Conservation (phyloP, 2,888 invertebrate genomes). For the Antitype chi region DNA sequence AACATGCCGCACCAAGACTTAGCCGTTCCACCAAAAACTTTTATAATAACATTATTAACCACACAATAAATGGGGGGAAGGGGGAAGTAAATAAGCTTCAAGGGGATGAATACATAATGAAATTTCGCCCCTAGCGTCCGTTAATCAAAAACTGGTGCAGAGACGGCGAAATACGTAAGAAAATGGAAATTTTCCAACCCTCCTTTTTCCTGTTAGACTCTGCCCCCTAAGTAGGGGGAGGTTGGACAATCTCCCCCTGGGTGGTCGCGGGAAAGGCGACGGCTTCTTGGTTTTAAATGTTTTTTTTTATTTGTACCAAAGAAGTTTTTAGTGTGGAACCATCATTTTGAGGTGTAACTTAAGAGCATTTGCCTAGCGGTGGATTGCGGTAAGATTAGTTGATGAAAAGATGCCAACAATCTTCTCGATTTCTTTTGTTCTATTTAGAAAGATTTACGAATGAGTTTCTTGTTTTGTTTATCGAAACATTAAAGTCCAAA, state of each 20-base stretch:
- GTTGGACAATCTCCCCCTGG: conserved; percentile 81
- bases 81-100: conserved; percentile 83
- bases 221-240: conserved; percentile 71
- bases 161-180: conserved; percentile 88
- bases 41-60: conserved; percentile 72
- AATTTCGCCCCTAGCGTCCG: conserved; percentile 88
- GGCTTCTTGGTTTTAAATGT: conserved; percentile 60
- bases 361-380: too few species aligned
- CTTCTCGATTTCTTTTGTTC: background rate
- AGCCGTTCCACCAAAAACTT: conserved; percentile 65
- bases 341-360: background rate
- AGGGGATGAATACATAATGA: conserved; percentile 90
- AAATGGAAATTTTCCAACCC: conserved; percentile 91
- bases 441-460: background rate
- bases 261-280: conserved; percentile 68
- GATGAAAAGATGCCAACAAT: background rate
- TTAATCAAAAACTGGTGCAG: conserved; percentile 90
- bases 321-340: rapidly evolving
- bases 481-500: too few species aligned
- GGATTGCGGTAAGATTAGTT: background rate
- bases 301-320: conserved; percentile 7
- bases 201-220: conserved; percentile 90
- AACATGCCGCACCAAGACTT: conserved; percentile 55
- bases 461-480: background rate
- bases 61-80: conserved; percentile 71